Conservation (phyloP, 2,888 invertebrate species). For the Nysson spinosus region DNA sequence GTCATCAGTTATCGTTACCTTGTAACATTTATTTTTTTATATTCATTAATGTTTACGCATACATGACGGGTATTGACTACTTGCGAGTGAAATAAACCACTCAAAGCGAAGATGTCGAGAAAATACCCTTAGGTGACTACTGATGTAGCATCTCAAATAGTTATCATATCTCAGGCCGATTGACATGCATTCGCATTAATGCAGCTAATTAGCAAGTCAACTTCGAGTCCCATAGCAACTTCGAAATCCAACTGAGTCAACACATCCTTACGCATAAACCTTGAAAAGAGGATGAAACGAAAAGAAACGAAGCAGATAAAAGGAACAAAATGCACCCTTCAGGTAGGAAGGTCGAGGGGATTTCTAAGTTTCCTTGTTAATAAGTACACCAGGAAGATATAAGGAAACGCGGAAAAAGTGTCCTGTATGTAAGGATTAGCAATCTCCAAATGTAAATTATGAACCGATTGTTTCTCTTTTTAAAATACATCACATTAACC, state of each 20-base stretch:
- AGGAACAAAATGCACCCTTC: too few species aligned
- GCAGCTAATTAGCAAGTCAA: slow-evolving; percentile 22
- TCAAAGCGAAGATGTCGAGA: slow-evolving; percentile 33
- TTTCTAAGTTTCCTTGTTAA: too few species aligned
- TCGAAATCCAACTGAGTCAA: slow-evolving; percentile 30
- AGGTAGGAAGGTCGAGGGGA: too few species aligned
- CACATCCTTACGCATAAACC: slow-evolving; percentile 16
- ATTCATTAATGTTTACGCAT: slow-evolving; percentile 33
- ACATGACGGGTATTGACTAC: slow-evolving; percentile 22
- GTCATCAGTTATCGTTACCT: slow-evolving; percentile 53
- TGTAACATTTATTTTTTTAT: slow-evolving; percentile 58
- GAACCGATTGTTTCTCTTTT: too few species aligned
- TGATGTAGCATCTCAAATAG: slow-evolving; percentile 13
- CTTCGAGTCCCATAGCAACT: neutral
- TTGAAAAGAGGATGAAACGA: slow-evolving; percentile 22
- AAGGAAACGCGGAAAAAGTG: too few species aligned
- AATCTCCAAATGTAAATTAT: too few species aligned
- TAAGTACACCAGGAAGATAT: too few species aligned
- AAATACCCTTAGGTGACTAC: slow-evolving; percentile 28
- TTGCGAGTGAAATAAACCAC: slow-evolving; percentile 13
- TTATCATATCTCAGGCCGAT: slow-evolving; percentile 11
- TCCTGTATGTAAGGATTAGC: too few species aligned
- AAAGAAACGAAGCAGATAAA: too few species aligned
- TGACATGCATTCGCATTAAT: slow-evolving; percentile 9
- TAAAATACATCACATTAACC: too few species aligned